phyloP scores from a whole-genome alignment of 1,140 invertebrate species.

The Drosophila pandora region DNA sequence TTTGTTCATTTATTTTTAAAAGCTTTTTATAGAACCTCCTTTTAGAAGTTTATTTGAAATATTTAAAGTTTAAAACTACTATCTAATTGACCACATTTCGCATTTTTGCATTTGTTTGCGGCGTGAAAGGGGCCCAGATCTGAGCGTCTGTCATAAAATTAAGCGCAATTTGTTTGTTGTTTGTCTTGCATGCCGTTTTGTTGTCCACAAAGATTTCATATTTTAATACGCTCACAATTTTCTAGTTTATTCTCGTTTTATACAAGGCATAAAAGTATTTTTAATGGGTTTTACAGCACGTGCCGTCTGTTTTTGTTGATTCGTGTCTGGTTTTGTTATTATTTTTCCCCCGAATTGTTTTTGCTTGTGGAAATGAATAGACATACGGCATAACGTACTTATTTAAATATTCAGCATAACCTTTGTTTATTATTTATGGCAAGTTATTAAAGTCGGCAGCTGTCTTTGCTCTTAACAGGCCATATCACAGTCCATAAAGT shows the following conservation, averaged over 20 bases:
- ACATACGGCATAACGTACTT: conserved; percentile 1
- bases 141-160: conserved; percentile 63
- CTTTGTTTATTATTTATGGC: conserved; percentile 57
- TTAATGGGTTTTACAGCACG: conserved; percentile 79
- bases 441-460: conserved; percentile 33
- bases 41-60: no score
- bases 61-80: no score
- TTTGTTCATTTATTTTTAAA: not conserved
- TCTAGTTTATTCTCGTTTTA: conserved; percentile 40
- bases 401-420: conserved; percentile 33
- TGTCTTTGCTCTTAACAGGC: conserved; percentile 32
- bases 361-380: not conserved
- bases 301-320: conserved; percentile 68
- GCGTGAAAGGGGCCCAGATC: conserved; percentile 12
- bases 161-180: conserved; percentile 75
- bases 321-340: conserved; percentile 24
- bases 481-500: not conserved
- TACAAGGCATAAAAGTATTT: conserved; percentile 53
- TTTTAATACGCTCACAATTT: conserved; percentile 50
- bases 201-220: conserved; percentile 72
- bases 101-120: conserved; percentile 26
- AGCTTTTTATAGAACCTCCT: no score
- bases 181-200: conserved; percentile 77
- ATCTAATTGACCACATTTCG: conserved; percentile 9
- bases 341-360: conserved; percentile 33